phyloP scores from a whole-genome alignment of 2,113 vertebrate species.

The Ifrita kowaldi region DNA sequence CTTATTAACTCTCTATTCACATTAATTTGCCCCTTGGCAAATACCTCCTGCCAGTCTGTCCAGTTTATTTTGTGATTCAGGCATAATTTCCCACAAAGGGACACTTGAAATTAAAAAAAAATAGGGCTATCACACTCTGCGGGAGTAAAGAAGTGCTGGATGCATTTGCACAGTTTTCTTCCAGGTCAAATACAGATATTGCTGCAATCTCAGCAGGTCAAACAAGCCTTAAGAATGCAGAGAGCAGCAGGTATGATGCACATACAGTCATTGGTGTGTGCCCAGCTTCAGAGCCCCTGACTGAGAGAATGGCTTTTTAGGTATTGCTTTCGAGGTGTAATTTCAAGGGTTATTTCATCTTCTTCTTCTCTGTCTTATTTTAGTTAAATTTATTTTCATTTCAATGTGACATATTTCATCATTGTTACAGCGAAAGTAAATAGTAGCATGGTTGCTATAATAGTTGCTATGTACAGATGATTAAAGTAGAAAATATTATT shows the following conservation, averaged over 20 bases:
- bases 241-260: background rate
- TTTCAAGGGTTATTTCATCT: background rate
- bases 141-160: background rate
- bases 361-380: background rate
- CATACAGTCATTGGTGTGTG: background rate
- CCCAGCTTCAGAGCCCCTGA: background rate
- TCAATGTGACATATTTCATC: background rate
- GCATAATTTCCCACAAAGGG: background rate
- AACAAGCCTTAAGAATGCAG: background rate
- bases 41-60: background rate
- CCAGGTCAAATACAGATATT: background rate
- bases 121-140: background rate
- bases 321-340: background rate
- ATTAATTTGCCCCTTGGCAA: background rate
- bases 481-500: slow-evolving; percentile 33
- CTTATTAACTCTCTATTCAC: background rate
- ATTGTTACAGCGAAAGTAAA: background rate
- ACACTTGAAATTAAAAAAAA: background rate
- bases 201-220: background rate
- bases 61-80: background rate
- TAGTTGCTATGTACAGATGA: background rate
- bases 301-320: background rate
- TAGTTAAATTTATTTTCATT: background rate
- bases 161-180: background rate
- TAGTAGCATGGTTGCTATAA: background rate